phyloP scores from a whole-genome alignment of 2,888 invertebrate species.

The Pimpla rufipes region DNA sequence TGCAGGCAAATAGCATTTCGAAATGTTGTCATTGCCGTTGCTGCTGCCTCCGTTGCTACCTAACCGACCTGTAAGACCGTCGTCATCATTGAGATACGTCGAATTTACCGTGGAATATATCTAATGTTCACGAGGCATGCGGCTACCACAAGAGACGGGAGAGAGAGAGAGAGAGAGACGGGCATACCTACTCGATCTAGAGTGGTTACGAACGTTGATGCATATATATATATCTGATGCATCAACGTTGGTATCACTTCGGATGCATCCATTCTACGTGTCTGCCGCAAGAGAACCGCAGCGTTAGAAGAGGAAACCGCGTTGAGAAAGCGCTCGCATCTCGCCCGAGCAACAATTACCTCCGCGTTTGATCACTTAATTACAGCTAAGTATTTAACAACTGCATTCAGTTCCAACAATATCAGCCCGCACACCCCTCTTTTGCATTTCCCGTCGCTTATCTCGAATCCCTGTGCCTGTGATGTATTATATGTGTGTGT shows the following conservation, averaged over 20 bases:
- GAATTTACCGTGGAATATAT: conserved; percentile 1
- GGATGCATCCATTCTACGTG: conserved; percentile 14
- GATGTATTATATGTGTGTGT: no score
- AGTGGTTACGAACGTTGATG: not conserved
- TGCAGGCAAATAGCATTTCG: conserved; percentile 47
- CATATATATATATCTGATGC: not conserved
- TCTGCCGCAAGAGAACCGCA: not conserved
- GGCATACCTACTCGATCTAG: not conserved
- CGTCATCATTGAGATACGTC: conserved; percentile 9
- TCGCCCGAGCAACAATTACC: conserved; percentile 16
- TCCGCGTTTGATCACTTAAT: conserved; percentile 54
- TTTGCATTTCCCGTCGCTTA: not conserved
- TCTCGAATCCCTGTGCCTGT: not conserved
- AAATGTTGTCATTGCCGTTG: conserved; percentile 20
- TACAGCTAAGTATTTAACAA: conserved; percentile 41
- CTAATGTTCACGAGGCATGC: conserved; percentile 9
- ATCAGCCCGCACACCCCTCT: not conserved
- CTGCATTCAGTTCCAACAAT: conserved; percentile 21
- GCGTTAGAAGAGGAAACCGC: not conserved
- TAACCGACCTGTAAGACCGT: conserved; percentile 8
- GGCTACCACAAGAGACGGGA: not conserved
- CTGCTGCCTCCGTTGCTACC: not conserved
- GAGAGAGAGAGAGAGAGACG: not conserved
- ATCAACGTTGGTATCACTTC: no score
- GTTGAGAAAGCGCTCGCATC: not conserved